Evolutionary conservation across 2,888 invertebrate genomes (phyloP).

Genomic region (Mythimna ferrago): DNA sequence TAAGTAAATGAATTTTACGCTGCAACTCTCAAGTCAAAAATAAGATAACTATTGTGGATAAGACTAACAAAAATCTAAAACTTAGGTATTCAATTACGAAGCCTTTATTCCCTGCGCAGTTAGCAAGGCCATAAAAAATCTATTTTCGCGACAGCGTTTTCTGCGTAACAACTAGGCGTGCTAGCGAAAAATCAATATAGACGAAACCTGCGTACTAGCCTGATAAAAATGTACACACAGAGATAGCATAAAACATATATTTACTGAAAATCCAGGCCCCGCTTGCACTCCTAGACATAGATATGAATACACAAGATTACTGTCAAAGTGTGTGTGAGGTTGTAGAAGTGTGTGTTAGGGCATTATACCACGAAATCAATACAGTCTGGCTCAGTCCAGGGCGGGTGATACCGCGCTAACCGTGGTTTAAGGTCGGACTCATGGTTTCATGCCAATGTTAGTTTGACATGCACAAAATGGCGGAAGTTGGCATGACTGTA

Average conservation of each 20-base stretch:
- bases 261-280: conserved; percentile 53
- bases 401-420: conserved; percentile 48
- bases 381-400: conserved; percentile 68
- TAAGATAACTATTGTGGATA: too few relatives aligned
- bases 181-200: conserved; percentile 49
- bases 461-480: conserved; percentile 30
- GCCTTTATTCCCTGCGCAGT: background rate
- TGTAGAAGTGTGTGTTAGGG: conserved; percentile 54
- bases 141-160: background rate
- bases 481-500: conserved; percentile 28
- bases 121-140: background rate
- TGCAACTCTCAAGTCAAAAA: too few relatives aligned
- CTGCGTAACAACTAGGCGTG: conserved; percentile 22
- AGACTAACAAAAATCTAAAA: background rate
- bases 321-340: conserved; percentile 14
- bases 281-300: conserved; percentile 40
- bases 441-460: conserved; percentile 22
- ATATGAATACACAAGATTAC: background rate
- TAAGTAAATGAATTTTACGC: too few relatives aligned
- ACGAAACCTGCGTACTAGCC: conserved; percentile 40
- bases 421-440: conserved; percentile 19
- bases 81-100: background rate
- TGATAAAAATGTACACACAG: conserved; percentile 39
- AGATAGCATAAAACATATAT: conserved; percentile 45
- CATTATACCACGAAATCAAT: conserved; percentile 69